These are phyloP conservation scores for Idaea aversata DNA, from an alignment of 2,888 invertebrate genomes.

Conservation along the genomic window DNA sequence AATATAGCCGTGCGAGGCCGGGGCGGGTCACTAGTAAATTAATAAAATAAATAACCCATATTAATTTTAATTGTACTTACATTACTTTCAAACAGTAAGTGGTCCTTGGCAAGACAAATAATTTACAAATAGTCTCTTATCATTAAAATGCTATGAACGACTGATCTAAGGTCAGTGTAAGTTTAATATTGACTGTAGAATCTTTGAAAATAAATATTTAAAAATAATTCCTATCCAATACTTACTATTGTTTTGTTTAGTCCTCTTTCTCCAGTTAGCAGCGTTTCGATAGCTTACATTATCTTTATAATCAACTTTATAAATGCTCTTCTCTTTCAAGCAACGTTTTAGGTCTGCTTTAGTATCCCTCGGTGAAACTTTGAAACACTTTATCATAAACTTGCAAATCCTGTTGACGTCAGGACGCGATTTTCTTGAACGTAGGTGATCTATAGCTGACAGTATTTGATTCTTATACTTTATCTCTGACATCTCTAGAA, in stretches of 20 bases:
- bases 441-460: slow-evolving; percentile 91
- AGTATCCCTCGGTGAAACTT: slow-evolving; percentile 84
- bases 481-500: slow-evolving; percentile 81
- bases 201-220: too few relatives aligned
- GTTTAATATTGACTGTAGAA: too few relatives aligned
- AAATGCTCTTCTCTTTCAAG: slow-evolving; percentile 86
- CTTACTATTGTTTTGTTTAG: slow-evolving; percentile 60
- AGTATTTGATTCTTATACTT: slow-evolving; percentile 87
- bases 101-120: too few relatives aligned
- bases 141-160: too few relatives aligned
- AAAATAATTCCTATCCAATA: slow-evolving; percentile 12
- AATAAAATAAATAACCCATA: too few relatives aligned
- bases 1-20: too few relatives aligned
- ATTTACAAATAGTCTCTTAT: too few relatives aligned
- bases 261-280: slow-evolving; percentile 83
- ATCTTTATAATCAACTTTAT: slow-evolving; percentile 93
- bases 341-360: slow-evolving; percentile 87
- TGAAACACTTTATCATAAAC: slow-evolving; percentile 87
- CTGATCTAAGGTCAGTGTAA: too few relatives aligned
- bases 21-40: too few relatives aligned
- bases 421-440: slow-evolving; percentile 90
- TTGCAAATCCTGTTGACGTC: slow-evolving; percentile 91
- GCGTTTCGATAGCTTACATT: slow-evolving; percentile 92
- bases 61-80: too few relatives aligned
- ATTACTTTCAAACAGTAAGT: too few relatives aligned